Evolutionary conservation across 2,888 invertebrate genomes (phyloP).

Genomic region (Orthonevra nobilis): DNA sequence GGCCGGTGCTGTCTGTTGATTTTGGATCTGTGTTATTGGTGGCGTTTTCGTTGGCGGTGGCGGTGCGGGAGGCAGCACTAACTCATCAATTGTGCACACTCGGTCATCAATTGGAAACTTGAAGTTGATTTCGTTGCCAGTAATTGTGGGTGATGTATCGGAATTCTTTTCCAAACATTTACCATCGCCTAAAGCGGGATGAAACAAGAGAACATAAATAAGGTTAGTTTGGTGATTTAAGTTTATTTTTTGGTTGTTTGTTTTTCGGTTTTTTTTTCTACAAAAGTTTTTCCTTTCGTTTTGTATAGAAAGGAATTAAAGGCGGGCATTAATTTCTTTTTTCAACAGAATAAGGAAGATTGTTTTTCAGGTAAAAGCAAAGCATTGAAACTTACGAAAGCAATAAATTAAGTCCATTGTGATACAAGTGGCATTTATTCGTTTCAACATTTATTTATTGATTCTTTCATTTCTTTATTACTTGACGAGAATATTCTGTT

Average conservation of each 20-base stretch:
- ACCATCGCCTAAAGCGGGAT: slow-evolving; percentile 74
- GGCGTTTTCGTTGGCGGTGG: slow-evolving; percentile 73
- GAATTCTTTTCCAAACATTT: slow-evolving; percentile 79
- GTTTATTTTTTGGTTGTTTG: slow-evolving; percentile 21
- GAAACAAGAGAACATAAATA: slow-evolving; percentile 41
- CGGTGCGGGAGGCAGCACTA: slow-evolving; percentile 77
- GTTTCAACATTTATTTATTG: no score
- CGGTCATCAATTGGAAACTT: slow-evolving; percentile 82
- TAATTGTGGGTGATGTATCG: slow-evolving; percentile 73
- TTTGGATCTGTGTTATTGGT: slow-evolving; percentile 35
- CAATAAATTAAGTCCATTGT: no score
- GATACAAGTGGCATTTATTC: no score
- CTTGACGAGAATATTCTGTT: no score
- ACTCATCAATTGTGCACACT: slow-evolving; percentile 80
- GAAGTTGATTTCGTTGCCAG: slow-evolving; percentile 82
- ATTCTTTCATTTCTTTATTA: no score
- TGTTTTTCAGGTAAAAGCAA: no score
- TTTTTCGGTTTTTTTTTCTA: no score
- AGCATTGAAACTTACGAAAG: no score
- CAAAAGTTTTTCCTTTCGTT: no score
- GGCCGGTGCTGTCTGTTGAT: slow-evolving; percentile 38
- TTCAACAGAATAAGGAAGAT: no score
- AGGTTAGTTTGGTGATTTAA: slow-evolving; percentile 19
- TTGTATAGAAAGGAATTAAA: no score
- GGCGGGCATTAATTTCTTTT: no score